Conservation (phyloP, 64 coral and sea anemone species). For the Orbicella faveolata region DNA sequence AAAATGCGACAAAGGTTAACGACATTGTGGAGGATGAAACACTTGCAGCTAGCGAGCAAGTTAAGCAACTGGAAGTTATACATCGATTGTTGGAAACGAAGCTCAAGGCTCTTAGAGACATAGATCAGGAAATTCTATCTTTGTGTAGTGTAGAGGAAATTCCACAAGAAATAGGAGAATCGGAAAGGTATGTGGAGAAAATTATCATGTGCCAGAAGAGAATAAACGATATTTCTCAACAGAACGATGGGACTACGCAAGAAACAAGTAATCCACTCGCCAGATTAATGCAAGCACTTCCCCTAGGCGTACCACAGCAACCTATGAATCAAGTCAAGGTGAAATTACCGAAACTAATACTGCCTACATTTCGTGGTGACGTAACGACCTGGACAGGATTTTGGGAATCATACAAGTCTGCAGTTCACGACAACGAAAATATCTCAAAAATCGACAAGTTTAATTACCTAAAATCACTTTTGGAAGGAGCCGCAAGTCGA, state of each 20-base stretch:
- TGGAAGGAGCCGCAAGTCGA: conserved; percentile 3
- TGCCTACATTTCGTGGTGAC: conserved; percentile 36
- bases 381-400: conserved; percentile 41
- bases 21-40: background rate
- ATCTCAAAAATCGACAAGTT: conserved; percentile 47
- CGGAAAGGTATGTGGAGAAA: background rate
- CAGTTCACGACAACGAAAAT: conserved; percentile 23
- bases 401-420: conserved; percentile 52
- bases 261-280: background rate
- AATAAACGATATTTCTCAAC: background rate
- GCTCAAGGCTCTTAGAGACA: background rate
- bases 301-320: background rate
- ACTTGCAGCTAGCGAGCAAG: background rate
- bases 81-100: background rate
- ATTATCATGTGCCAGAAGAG: background rate
- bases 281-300: background rate
- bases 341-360: conserved; percentile 48
- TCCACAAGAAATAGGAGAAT: background rate
- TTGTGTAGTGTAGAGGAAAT: background rate
- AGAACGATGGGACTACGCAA: background rate
- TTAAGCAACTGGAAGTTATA: background rate
- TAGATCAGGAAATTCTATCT: background rate
- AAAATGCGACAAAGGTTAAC: background rate
- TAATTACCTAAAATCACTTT: conserved; percentile 14
- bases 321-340: conserved; percentile 11